These are phyloP conservation scores for Cygnus buccinator DNA, from an alignment of 2,113 vertebrate genomes.

Conservation along the genomic window DNA sequence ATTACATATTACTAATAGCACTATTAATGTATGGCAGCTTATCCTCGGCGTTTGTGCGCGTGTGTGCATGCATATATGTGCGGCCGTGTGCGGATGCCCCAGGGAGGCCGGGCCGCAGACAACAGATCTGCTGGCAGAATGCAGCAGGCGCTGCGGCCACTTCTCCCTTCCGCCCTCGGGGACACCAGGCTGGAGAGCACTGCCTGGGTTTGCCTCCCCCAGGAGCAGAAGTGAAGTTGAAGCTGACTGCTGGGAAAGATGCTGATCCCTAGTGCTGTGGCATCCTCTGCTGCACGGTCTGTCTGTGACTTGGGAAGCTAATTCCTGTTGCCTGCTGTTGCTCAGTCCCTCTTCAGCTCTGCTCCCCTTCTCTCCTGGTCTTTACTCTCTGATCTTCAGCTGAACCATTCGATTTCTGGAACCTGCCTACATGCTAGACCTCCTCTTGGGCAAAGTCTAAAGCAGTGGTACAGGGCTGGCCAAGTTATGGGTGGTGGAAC, in stretches of 20 bases:
- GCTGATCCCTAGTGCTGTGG: background rate
- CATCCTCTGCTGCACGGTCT: background rate
- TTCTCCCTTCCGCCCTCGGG: background rate
- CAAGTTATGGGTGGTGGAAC: background rate
- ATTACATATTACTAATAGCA: constrained; percentile 66
- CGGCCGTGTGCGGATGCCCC: accelerated
- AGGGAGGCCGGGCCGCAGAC: background rate
- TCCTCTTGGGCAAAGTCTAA: background rate
- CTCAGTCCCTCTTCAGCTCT: background rate
- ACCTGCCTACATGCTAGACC: background rate
- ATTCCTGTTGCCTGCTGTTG: background rate
- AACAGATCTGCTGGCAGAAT: background rate
- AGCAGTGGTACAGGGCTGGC: background rate
- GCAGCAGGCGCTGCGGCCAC: background rate
- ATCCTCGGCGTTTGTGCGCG: background rate
- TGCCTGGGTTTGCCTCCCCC: background rate
- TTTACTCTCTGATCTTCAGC: background rate
- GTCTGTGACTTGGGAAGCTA: background rate
- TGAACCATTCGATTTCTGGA: background rate
- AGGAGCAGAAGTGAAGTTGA: background rate
- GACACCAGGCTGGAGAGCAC: background rate
- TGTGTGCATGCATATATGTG: background rate
- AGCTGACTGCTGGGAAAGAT: background rate
- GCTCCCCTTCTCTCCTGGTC: background rate
- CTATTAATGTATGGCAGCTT: constrained; percentile 59